Evolutionary conservation across 2,113 vertebrate genomes (phyloP), one percentile per base, ranked within the genome.

Genomic region (Himantopus leucocephalus): DNA sequence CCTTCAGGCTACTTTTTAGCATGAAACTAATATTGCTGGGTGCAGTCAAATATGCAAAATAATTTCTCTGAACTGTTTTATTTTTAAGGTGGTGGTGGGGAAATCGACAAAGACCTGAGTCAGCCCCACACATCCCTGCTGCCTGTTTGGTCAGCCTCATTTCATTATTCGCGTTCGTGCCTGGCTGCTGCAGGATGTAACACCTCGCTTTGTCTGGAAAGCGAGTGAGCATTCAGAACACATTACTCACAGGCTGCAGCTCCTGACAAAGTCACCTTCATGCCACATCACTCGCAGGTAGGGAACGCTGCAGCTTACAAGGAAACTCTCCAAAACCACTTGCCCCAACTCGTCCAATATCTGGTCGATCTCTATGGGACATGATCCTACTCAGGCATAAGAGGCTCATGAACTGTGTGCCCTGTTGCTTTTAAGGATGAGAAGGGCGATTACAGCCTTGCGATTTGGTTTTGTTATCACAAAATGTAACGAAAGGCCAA

Each of bases 241-340:
- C 76, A 94, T 96, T 92, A 96, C 62, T 96, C 81, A 96, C 71
- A 94, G 72, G 50, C 89, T 87, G 95, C 85, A 86, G 95, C 68
- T 91, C 50, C 88, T 78, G 85, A 64, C 85, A 96, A 97, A 93
- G 96, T 94, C 95, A 96, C 94, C 91, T 97, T 97, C 77, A 64
- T 58, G 73, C 43, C 53, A 90, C 48, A 19, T 12, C 85, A 62
- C 29, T 67, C 6, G 0, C 68, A 92, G 87, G 91, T 92, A 50
- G 63, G 20, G 35, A 84, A 37, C 29, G 12, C 62, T 59, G 55
- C 64, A 73, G 60, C 24, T 87, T 12, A 10, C 0, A 1, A 60
- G 48, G 32, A 7, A 64, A 13, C 48, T 76, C 34, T 37, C 53
- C 45, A 6, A 75, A 87, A 55, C 8, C 43, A 19, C 53, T 50